phyloP scores from a whole-genome alignment of 2,113 vertebrate species.

The Notarius quadriscutis region DNA sequence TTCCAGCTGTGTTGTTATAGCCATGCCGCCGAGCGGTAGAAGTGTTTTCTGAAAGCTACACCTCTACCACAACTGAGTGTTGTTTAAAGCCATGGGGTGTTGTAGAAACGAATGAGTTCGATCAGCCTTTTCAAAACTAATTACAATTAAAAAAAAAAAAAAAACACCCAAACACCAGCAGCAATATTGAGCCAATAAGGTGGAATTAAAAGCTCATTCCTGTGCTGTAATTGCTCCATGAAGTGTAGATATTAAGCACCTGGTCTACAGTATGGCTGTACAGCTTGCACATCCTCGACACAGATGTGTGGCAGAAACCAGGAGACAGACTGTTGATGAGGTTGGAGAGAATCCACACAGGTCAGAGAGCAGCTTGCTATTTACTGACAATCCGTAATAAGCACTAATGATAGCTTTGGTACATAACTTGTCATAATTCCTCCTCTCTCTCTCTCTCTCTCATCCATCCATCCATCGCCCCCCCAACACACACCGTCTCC shows the following conservation, averaged over 20 bases:
- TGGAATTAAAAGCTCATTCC: slow-evolving; percentile 57
- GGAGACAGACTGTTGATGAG: slow-evolving; percentile 12
- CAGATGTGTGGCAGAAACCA: slow-evolving; percentile 35
- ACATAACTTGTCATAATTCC: slow-evolving; percentile 40
- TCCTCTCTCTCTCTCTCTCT: not conserved
- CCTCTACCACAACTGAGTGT: slow-evolving; percentile 33
- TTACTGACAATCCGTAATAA: slow-evolving; percentile 37
- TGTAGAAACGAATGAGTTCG: slow-evolving; percentile 54
- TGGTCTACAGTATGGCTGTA: slow-evolving; percentile 44
- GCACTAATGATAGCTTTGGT: slow-evolving; percentile 48
- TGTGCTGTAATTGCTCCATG: slow-evolving; percentile 50
- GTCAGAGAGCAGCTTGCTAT: slow-evolving; percentile 35
- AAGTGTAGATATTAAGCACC: slow-evolving; percentile 53
- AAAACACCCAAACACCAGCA: slow-evolving; percentile 49
- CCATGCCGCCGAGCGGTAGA: slow-evolving; percentile 1
- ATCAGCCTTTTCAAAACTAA: slow-evolving; percentile 59
- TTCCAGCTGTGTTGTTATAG: slow-evolving; percentile 41
- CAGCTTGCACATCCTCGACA: slow-evolving; percentile 17
- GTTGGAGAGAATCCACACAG: slow-evolving; percentile 29
- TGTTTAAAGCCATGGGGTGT: slow-evolving; percentile 55
- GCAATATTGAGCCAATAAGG: slow-evolving; percentile 56
- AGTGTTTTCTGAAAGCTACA: slow-evolving; percentile 46
- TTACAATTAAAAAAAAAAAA: slow-evolving; percentile 50
- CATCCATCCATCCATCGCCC: not conserved
- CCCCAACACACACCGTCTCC: not conserved